phyloP scores from a whole-genome alignment of 2,113 vertebrate genomes.

The Glaucomys volans region DNA sequence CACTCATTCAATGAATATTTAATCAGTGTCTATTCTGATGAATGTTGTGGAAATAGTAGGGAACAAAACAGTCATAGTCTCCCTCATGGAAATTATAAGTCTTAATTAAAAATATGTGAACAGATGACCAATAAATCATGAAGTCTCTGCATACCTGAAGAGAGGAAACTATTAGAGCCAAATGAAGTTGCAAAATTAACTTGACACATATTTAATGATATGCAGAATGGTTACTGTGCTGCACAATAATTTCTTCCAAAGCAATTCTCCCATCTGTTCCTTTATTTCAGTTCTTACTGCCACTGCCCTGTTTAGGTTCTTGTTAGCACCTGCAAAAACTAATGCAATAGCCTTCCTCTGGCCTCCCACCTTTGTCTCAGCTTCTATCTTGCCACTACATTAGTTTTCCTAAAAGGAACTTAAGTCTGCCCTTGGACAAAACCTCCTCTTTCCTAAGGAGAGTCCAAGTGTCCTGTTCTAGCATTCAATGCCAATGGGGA shows the following conservation, averaged over 20 bases:
- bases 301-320: conserved; percentile 49
- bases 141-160: conserved; percentile 55
- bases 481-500: background rate
- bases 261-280: conserved; percentile 74
- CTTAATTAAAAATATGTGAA: conserved; percentile 49
- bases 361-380: background rate
- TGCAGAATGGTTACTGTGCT: conserved; percentile 64
- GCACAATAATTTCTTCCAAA: conserved; percentile 65
- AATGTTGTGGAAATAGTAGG: background rate
- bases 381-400: background rate
- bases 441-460: background rate
- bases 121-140: conserved; percentile 60
- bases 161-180: conserved; percentile 45
- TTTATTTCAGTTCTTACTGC: conserved; percentile 59
- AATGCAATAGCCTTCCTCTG: background rate
- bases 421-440: background rate
- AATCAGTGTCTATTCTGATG: background rate
- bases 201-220: conserved; percentile 63
- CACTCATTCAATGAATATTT: background rate
- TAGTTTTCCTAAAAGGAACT: background rate
- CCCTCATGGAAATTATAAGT: background rate
- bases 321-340: conserved; percentile 6
- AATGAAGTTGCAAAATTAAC: conserved; percentile 71
- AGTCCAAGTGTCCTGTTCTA: background rate
- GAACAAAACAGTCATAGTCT: conserved; percentile 1